Base-by-base conservation (phyloP, 1,140 invertebrate species). In the Cherax quadricarinatus region DNA sequence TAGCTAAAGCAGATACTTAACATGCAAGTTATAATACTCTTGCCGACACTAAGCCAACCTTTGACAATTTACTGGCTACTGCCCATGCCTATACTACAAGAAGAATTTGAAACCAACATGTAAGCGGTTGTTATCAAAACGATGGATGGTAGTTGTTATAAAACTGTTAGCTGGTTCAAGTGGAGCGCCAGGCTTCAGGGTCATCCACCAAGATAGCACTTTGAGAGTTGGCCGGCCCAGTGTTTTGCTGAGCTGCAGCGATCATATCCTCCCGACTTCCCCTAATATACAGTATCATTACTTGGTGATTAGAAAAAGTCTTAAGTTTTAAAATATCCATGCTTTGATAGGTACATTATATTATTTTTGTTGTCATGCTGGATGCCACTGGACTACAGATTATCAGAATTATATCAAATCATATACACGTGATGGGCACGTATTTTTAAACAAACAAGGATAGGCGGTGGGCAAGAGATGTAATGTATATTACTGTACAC, bases 221-320 rank as follows among this genome's bases (percentile, higher is more conserved):
- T 73, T 92, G 91, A 75, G 91, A 88, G 86, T 87, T 88, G 96
- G 96, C 84, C 96, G 96, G 94, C 97, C 97, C 96, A 97, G 97
- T 94, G 97, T 97, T 93, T 53, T 86, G 81, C 53, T 88, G 87
- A 18, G 92, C 92, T 60, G 93, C 87, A n/a, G 91, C 91, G 57
- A 97, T 97, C 96, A 97, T 97, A 95, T 98, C 97, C 94, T 97
- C 96, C 94, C 97, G 97, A 94, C 97, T 91, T 41, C 93, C 91
- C 92, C 93, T 93, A 83, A 24, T 24, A 24, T 62, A 48, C 18
- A 60, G 21, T 83, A n/a, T 24, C n/a, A 51, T 57, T 57, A 57
- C 24, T 83, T 24, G 6, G 51, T n/a, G 81, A 60, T 12, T 21
- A 60, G 12, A 53, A 60, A 83, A 83, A 83, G 30, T 21, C 21